A percentile compares a stretch with the other conserved stretches of the same genome.
These are phyloP conservation scores for Dermatemys mawii DNA, from an alignment of 2,113 vertebrate species.

Conservation along the genomic window DNA sequence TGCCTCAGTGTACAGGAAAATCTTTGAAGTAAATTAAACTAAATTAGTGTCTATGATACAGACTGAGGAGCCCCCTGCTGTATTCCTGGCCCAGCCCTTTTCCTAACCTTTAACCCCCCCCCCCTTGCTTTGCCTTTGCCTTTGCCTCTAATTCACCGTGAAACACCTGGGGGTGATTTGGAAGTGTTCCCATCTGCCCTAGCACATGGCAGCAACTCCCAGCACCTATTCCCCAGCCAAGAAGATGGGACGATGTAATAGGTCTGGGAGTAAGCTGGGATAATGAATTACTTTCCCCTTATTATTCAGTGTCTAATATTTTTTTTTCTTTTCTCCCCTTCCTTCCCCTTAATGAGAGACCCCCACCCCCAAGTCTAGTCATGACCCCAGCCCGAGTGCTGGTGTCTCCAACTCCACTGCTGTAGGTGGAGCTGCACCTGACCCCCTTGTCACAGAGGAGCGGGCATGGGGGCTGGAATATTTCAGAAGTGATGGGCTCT, in stretches of 20 bases:
- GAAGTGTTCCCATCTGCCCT: conserved; percentile 64
- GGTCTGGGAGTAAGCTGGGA: not conserved
- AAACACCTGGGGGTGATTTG: conserved; percentile 58
- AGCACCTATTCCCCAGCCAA: not conserved
- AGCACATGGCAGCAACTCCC: not conserved
- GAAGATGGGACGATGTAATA: not conserved
- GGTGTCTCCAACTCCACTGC: not conserved
- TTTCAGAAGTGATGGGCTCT: accelerated
- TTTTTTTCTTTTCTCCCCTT: not conserved
- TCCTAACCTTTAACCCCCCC: conserved; percentile 41
- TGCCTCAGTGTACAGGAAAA: not conserved
- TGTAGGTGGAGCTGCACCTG: not conserved
- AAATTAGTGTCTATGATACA: conserved; percentile 73
- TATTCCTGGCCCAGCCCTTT: conserved; percentile 6
- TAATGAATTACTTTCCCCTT: not conserved
- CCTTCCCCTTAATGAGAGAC: conserved; percentile 1
- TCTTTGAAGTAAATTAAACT: conserved; percentile 74
- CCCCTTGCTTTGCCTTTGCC: not conserved
- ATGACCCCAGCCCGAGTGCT: not conserved
- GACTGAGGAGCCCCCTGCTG: conserved; percentile 54
- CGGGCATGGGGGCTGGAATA: not conserved
- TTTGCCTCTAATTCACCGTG: conserved; percentile 48
- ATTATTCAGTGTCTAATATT: not conserved
- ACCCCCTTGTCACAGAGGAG: not conserved
- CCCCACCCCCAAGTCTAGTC: no score